Evolutionary conservation across 2,113 vertebrate species (phyloP).

Genomic region (Lamprologus callipterus): DNA sequence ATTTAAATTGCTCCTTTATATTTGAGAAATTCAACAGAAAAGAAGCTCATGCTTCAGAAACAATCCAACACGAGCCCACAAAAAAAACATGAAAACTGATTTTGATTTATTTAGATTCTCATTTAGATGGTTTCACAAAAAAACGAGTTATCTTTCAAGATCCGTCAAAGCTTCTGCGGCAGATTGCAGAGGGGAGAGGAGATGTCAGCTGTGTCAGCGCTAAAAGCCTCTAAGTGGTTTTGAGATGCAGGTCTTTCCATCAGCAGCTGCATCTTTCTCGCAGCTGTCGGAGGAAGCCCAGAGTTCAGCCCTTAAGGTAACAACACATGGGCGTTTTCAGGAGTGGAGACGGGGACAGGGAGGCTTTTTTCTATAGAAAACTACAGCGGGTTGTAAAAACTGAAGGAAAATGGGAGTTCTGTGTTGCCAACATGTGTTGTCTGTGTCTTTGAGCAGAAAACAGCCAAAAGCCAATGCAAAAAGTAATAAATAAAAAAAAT

Average conservation of each 20-base stretch:
- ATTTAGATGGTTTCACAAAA: not conserved
- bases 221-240: slow-evolving; percentile 39
- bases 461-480: not conserved
- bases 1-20: not conserved
- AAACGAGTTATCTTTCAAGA: not conserved
- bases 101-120: not conserved
- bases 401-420: not conserved
- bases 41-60: not conserved
- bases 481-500: not conserved
- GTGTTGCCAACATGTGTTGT: not conserved
- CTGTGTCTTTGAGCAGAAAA: not conserved
- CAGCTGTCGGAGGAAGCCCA: not conserved
- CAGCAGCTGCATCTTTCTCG: not conserved
- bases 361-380: not conserved
- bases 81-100: not conserved
- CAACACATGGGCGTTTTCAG: not conserved
- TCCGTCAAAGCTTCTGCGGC: not conserved
- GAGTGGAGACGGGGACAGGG: not conserved
- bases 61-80: not conserved
- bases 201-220: slow-evolving; percentile 5
- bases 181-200: not conserved
- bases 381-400: not conserved
- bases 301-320: not conserved
- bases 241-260: not conserved
- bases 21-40: not conserved